Percentiles rank a stretch among this genome's conserved stretches.
phyloP scores from a whole-genome alignment of 2,113 vertebrate species.

The Apodemus speciosus region DNA sequence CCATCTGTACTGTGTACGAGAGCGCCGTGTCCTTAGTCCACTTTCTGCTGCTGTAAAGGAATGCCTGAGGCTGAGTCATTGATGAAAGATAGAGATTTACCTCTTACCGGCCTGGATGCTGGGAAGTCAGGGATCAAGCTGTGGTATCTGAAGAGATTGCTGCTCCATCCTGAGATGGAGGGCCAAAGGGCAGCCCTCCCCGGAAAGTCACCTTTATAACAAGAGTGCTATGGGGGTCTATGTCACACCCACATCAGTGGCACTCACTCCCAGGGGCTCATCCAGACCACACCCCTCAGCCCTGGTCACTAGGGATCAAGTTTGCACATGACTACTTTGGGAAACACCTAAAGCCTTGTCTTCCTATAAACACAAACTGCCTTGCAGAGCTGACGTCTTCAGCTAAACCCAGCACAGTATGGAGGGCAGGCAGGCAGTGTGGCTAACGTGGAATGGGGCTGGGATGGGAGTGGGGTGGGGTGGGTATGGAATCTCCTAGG shows the following conservation, averaged over 20 bases:
- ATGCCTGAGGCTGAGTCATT: background rate
- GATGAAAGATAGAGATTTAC: background rate
- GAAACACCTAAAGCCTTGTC: background rate
- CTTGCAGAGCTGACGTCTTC: background rate
- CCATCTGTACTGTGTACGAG: too few relatives aligned
- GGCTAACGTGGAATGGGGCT: background rate
- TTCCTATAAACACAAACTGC: background rate
- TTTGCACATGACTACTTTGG: background rate
- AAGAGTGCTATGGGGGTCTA: background rate
- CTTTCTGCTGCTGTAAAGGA: background rate
- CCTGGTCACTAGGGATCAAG: background rate
- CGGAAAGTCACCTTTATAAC: background rate
- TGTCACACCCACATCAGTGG: rapidly evolving
- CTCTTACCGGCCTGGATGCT: background rate
- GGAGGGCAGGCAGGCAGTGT: background rate
- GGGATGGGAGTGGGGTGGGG: background rate
- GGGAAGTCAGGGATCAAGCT: background rate
- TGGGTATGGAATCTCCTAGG: background rate
- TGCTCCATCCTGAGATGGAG: background rate
- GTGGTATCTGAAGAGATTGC: background rate
- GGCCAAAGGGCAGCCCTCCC: background rate
- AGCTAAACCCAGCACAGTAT: background rate
- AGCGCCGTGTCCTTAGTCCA: background rate
- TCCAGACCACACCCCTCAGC: background rate
- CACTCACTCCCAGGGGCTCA: background rate